A percentile compares a stretch with the other conserved stretches of the same genome.
Evolutionary conservation across 1,140 invertebrate species (phyloP).

Genomic region (Bombus pyrosoma): DNA sequence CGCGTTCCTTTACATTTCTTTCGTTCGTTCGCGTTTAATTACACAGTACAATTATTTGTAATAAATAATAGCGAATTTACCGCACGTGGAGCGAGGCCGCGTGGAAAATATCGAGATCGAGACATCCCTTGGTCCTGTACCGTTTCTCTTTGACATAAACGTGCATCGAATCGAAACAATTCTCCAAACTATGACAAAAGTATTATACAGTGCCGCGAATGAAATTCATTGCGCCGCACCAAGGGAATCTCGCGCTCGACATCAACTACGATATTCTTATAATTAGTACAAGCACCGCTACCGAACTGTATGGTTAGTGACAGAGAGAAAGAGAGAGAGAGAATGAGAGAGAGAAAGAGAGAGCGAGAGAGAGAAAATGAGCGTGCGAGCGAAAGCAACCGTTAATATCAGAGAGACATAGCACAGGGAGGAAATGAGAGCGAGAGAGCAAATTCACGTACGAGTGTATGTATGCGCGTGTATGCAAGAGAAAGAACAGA

Average conservation of each 20-base stretch:
- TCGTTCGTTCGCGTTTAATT: constrained; percentile 53
- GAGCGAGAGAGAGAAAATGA: constrained; percentile 13
- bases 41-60: constrained; percentile 68
- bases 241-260: constrained; percentile 57
- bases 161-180: constrained; percentile 9
- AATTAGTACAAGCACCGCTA: constrained; percentile 69
- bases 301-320: constrained; percentile 75
- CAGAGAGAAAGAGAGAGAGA: constrained; percentile 23
- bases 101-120: constrained; percentile 34
- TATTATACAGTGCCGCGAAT: constrained; percentile 34
- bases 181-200: constrained; percentile 23
- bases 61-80: constrained; percentile 63
- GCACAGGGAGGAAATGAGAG: not conserved
- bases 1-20: constrained; percentile 57
- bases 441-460: not conserved
- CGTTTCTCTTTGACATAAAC: constrained; percentile 1
- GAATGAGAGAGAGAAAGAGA: constrained; percentile 43
- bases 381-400: not conserved
- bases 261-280: constrained; percentile 72
- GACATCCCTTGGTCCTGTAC: constrained; percentile 1
- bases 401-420: not conserved
- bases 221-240: constrained; percentile 13
- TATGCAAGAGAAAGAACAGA: constrained; percentile 26
- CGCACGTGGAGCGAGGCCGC: constrained; percentile 42
- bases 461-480: constrained; percentile 4